phyloP scores from a whole-genome alignment of 2,113 vertebrate species.

The Pelvicachromis taeniatus region DNA sequence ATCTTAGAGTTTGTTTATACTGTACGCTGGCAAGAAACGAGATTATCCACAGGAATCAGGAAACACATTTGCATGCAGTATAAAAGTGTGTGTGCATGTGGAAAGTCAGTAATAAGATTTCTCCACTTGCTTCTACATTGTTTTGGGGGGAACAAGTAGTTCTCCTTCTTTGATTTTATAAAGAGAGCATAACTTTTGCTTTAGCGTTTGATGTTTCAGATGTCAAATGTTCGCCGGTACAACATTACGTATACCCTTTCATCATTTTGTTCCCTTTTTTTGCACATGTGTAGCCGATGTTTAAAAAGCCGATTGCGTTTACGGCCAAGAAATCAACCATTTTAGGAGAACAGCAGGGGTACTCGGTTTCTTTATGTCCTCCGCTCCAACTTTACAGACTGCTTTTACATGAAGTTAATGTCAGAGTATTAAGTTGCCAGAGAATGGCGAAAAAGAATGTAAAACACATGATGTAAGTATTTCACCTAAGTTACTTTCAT shows the following conservation, averaged over 20 bases:
- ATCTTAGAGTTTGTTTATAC: not conserved
- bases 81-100: rapidly evolving
- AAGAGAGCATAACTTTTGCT: not conserved
- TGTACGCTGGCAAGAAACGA: not conserved
- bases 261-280: not conserved
- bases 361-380: not conserved
- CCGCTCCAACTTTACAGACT: not conserved
- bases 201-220: not conserved
- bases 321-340: not conserved
- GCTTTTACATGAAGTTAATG: not conserved
- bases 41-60: not conserved
- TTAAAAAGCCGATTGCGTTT: not conserved
- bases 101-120: not conserved
- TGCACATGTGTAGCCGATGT: not conserved
- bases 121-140: not conserved
- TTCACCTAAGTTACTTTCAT: not conserved
- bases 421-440: not conserved
- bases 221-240: not conserved
- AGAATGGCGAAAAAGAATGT: not conserved
- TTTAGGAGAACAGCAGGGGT: not conserved
- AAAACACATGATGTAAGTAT: not conserved
- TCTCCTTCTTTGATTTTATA: not conserved
- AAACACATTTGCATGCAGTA: not conserved
- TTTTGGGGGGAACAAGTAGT: not conserved
- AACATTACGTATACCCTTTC: not conserved